Evolutionary conservation across 2,888 invertebrate genomes (phyloP), one percentile per base, ranked within the genome.

Genomic region (Acleris holmiana): DNA sequence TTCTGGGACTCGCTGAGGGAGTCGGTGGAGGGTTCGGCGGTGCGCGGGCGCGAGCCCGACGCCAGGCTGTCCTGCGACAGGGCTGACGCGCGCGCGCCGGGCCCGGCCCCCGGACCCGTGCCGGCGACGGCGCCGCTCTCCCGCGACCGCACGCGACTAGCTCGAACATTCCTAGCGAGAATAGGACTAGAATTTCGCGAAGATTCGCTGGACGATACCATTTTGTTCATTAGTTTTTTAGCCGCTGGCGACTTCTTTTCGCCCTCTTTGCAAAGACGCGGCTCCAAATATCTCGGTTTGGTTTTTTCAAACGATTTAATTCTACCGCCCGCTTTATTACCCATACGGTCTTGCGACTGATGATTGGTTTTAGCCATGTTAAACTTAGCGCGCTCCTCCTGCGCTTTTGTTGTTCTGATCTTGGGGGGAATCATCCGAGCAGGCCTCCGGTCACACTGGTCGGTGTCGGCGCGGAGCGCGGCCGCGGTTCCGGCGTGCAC

Each of bases 121-220:
- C 48, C 48, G 10, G 19, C 50, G 17, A 7, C 50, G 18, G 51
- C 50, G 17, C 17, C 50, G 17, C 78, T 75, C 35, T 85, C 70
- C 40, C 88, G 85, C 1, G 79, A 75, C 64, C 86, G 86, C 5
- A 69, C 80, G 71, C 72, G 83, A 76, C 67, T 86, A 73, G 62
- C 74, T 69, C 89, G 85, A 49, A 73, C 40, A 40, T 78, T 78
- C 1, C 93, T 84, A 68, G 87, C 84, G 79, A 93, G 93, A 2
- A 94, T 93, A 1, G 95, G 95, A 73, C 95, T 95, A 2, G 95
- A 95, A 67, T 95, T 95, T 13, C 95, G 90, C 0, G 95, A 95
- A 0, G 95, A 95, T 73, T 95, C 95, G 53, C 94, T 94, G 0
- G 94, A 94, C 0, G 94, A 94, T 17, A 93, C 85, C 77, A 93